Base-by-base conservation (phyloP, 2,113 vertebrate species). In the Oenanthe oenanthe region DNA sequence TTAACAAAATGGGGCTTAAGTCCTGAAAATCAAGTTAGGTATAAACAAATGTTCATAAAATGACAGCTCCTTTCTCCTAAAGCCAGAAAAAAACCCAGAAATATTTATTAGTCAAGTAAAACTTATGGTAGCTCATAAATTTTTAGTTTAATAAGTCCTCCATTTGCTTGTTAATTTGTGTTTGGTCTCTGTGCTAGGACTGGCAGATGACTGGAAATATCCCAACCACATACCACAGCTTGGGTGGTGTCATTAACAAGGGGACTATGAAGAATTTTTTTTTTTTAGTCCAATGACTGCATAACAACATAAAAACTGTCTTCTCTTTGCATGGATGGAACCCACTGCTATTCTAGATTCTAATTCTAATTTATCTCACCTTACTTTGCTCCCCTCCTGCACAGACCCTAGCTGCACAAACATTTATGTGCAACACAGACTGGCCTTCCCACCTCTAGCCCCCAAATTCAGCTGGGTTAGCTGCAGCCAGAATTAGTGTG, bases 341-440 rank as follows among this genome's bases (percentile, higher is more conserved):
- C 28, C 13, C 4, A 51, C 25, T 15, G 45, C 7, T 29, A 85
- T 79, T 78, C n/a, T 34, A 34, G 32, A 57, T 48, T 75, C 77
- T 56, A 63, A 57, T 6, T 25, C 42, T 72, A 9, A 4, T 80
- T 73, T 65, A 13, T 65, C 19, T 93, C 24, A 6, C 34, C 2
- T 80, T 56, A 1, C 16, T 77, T 38, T 26, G 42, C n/a, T 18
- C 16, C 13, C 13, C 16, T 61, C 9, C n/a, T 0, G 0, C 5
- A 5, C 7, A 32, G 13, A 18, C 9, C 15, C 31, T 53, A 47
- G 21, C 28, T 57, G 31, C 24, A 4, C 48, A 50, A 26, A 50
- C 17, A 4, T 34, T 73, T 26, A 2, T 21, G 26, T 13, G 5
- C 7, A 3, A 1, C 26, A 5, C 11, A 63, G 31, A 0, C 31